Evolutionary conservation across 2,113 vertebrate species (phyloP).

Genomic region (Apaloderma vittatum): DNA sequence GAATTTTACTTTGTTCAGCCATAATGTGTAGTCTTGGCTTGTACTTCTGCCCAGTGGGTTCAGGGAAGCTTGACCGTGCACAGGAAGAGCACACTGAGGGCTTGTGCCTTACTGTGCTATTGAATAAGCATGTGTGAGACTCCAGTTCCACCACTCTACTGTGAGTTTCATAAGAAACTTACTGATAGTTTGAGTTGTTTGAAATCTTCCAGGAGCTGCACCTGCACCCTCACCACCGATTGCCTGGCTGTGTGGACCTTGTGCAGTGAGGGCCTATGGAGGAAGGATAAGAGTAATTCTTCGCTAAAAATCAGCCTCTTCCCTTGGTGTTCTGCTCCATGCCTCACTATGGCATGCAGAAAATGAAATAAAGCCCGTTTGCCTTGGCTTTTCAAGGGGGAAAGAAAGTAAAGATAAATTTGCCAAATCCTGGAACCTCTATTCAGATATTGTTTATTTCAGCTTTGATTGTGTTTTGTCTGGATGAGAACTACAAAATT

Average conservation of each 20-base stretch:
- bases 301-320: not conserved
- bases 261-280: not conserved
- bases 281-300: not conserved
- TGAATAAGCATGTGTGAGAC: not conserved
- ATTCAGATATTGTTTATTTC: not conserved
- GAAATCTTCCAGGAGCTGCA: not conserved
- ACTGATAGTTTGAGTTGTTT: not conserved
- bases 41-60: fast-evolving
- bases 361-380: not conserved
- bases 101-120: not conserved
- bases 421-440: not conserved
- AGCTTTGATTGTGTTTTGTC: not conserved
- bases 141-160: not conserved
- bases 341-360: not conserved
- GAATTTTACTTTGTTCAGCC: not conserved
- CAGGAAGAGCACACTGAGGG: not conserved
- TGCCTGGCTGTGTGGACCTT: fast-evolving
- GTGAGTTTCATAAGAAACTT: not conserved
- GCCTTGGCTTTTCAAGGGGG: not conserved
- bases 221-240: fast-evolving
- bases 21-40: not conserved
- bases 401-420: not conserved
- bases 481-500: not conserved
- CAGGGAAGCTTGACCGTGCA: not conserved
- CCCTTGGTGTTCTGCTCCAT: not conserved